Base-by-base conservation (phyloP, 2,113 vertebrate species). In the Platichthys stellatus region DNA sequence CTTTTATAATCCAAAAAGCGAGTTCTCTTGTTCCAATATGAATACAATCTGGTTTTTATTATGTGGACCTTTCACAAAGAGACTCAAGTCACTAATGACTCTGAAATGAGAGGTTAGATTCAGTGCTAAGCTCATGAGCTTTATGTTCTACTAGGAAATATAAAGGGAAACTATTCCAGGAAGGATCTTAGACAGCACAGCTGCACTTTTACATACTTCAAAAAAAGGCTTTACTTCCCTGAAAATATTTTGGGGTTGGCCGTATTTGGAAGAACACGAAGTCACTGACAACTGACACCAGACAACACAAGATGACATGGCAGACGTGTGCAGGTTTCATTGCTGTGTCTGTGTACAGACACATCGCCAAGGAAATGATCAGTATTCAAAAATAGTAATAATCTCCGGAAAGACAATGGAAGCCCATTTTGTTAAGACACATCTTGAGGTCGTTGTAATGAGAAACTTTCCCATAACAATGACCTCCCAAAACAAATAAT, bases 221-320 rank as follows among this genome's bases (percentile, higher is more conserved):
- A 63, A 0, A 14, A 67, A 68, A 67, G 60, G 5, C 13, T 28
- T 58, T 77, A 56, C 63, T 86, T 54, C n/a, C 1, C 24, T 63
- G 14, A 64, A 26, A 51, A 64, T 58, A 61, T 73, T 54, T 71
- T 54, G 63, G 66, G 17, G 56, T 72, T 20, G 70, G 24, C 18
- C 12, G 74, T 20, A 15, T 61, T 21, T 60, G 21, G 38, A 79
- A 57, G 60, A 67, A 79, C 45, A 67, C 3, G 3, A 24, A 14
- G 49, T 58, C 40, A 38, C 35, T 38, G 35, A 38, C 35, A 38
- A 71, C 20, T 0, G 10, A 49, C 47, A 69, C 49, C 12, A 75
- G 10, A 49, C 47, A 69, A 54, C 12, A 75, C 28, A 45, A 2
- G 0, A 2, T 59, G 26, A 43, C 28, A 43, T 13, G 57, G 57